A percentile compares a stretch with the other conserved stretches of the same genome.
Evolutionary conservation across 1,140 invertebrate species (phyloP).

Genomic region (Lerema accius): DNA sequence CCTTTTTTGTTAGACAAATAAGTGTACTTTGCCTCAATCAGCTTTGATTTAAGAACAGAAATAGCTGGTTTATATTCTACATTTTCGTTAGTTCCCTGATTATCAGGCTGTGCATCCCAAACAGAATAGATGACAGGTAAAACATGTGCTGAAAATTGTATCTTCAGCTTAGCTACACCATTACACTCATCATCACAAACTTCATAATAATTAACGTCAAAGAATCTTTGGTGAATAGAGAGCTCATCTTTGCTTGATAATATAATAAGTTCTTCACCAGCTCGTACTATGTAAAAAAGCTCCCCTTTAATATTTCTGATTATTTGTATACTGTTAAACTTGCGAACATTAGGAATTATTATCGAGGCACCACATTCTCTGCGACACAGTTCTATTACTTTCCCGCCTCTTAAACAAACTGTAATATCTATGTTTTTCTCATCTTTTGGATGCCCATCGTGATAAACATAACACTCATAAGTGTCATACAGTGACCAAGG

Average conservation of each 20-base stretch:
- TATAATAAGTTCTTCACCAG: constrained; percentile 51
- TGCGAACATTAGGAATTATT: constrained; percentile 37
- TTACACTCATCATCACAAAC: constrained; percentile 50
- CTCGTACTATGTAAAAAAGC: constrained; percentile 59
- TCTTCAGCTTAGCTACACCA: constrained; percentile 51
- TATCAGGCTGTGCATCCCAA: too few relatives aligned
- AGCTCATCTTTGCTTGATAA: constrained; percentile 51
- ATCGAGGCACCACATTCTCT: constrained; percentile 49
- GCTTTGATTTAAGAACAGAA: constrained; percentile 50
- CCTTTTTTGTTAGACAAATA: constrained; percentile 56
- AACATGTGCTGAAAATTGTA: too few relatives aligned
- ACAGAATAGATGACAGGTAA: too few relatives aligned
- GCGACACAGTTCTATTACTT: constrained; percentile 59
- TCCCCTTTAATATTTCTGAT: constrained; percentile 57
- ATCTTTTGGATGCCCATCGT: constrained; percentile 65
- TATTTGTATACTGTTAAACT: constrained; percentile 47
- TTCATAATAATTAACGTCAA: constrained; percentile 52
- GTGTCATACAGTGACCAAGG: neutral
- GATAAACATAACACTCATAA: constrained; percentile 54
- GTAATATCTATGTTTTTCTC: constrained; percentile 53
- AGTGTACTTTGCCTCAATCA: constrained; percentile 58
- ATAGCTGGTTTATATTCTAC: constrained; percentile 56
- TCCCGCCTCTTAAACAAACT: constrained; percentile 53
- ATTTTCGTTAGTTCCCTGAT: too few relatives aligned
- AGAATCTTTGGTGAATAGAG: constrained; percentile 41